Evolutionary conservation across 2,113 vertebrate genomes (phyloP), one percentile per base, ranked within the genome.

Genomic region (Corythornis vintsioides): DNA sequence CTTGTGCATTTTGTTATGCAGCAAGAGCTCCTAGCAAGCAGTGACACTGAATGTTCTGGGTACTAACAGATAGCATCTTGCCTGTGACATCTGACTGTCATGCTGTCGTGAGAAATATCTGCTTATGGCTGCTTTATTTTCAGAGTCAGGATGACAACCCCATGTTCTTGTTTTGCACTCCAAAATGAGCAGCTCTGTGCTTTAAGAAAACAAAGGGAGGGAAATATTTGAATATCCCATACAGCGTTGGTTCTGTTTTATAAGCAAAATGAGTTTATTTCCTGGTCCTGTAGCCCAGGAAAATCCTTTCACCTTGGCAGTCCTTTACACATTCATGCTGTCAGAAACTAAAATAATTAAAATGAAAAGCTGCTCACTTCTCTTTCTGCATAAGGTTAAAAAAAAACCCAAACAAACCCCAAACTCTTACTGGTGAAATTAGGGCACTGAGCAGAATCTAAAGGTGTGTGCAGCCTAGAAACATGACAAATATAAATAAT

Each of bases 241-340:
- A 19, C 13, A 67, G 10, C 0, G 0, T 55, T 28, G 21, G 26
- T 92, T 71, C 53, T 88, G 24, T 53, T 93, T 92, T 50, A 43
- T 61, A 75, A 61, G 80, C n/a, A 93, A 89, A 86, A 76, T 70
- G n/a, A 77, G 52, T 83, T 65, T 90, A 40, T 74, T 38, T 38
- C 38, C 38, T 38, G 38, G 38, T 38, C 38, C 38, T 38, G 38
- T 38, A 38, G 38, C 38, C 66, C 83, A 81, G 85, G 57, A 93
- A 93, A 96, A 96, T 95, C 92, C 92, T 96, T 96, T 97, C 97
- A 96, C 95, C 64, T 95, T 86, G 66, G 52, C 43, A 61, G 69
- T 43, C 93, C 89, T 91, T 94, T 81, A 52, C 24, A 26, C 65
- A 88, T 83, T 92, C 86, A 92, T 86, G 53, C 83, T 93, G 87